Evolutionary conservation across 2,797 vertebrate species (phyloP), one percentile per base, ranked within the genome.

Genomic region (Scyliorhinus canicula): DNA sequence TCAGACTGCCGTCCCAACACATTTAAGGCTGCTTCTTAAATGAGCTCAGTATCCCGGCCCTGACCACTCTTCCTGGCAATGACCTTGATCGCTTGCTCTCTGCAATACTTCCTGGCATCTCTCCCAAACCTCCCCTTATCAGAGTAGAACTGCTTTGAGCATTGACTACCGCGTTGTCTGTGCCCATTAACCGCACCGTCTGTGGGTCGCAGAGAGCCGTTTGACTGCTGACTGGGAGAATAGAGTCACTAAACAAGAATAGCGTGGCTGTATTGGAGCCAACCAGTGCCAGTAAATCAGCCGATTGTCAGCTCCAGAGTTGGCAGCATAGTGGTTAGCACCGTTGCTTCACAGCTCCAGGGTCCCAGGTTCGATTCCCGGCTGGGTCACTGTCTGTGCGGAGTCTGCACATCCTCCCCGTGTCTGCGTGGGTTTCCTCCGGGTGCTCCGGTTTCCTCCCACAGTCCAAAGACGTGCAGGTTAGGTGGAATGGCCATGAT

Each of bases 61-160:
- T 8, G 7, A 26, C 21, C 1, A 1, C 28, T 24, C 60, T 91
- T 91, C 57, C 88, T 24, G n/a, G 57, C 88, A 91, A 44, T 44
- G 57, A 65, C 24, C 26, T 4, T 44, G 57, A 91, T 65, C 35
- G 65, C 57, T 60, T 19, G 24, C 8, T 16, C 31, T 60, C 28
- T 88, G 55, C 57, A 88, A 88, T n/a, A n/a, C 85, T 65, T 91
- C 35, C 57, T 91, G 88, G 88, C 88, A 44, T 91, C 88, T 26
- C 19, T 65, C 88, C 88, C 60, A 26, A 44, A 44, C n/a, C 60
- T 63, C 57, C 7, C 44, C 88, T 91, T 91, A 44, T 44, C 88
- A 91, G n/a, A 91, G 57, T 44, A 40, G 24, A n/a, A 91, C 12
- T 14, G 55, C 35, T 91, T 21, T 40, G 57, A 63, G 57, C 88